phyloP scores from a whole-genome alignment of 2,888 invertebrate species.

The Cremastinae sp. region DNA sequence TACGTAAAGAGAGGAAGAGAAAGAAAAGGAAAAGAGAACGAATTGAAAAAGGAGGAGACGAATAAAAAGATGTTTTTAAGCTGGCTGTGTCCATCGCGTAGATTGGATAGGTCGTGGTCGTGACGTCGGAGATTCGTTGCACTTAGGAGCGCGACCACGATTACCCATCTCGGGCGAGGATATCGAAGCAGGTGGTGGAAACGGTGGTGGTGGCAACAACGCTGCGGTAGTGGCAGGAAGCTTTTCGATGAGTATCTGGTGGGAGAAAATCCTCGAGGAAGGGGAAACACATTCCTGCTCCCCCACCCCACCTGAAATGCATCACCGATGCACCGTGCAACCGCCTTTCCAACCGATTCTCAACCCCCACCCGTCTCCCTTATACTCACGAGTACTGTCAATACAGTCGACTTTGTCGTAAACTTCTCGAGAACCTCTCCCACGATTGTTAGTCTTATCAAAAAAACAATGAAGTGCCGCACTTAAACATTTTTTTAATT shows the following conservation, averaged over 20 bases:
- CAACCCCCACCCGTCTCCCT: slow-evolving; percentile 53
- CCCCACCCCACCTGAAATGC: slow-evolving; percentile 65
- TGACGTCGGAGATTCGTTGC: slow-evolving; percentile 46
- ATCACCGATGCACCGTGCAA: slow-evolving; percentile 55
- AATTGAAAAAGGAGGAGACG: slow-evolving; percentile 30
- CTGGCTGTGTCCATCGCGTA: slow-evolving; percentile 26
- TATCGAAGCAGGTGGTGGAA: slow-evolving; percentile 61
- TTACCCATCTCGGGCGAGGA: slow-evolving; percentile 37
- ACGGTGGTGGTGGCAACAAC: slow-evolving; percentile 24
- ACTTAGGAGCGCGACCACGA: slow-evolving; percentile 36
- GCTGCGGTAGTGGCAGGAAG: slow-evolving; percentile 39
- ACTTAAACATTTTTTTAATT: neutral
- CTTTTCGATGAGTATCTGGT: neutral
- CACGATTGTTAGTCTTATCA: neutral
- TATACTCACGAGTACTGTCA: slow-evolving; percentile 30
- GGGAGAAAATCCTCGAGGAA: slow-evolving; percentile 32
- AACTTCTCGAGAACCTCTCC: slow-evolving; percentile 2
- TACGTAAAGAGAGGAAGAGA: neutral
- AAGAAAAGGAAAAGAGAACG: slow-evolving; percentile 16
- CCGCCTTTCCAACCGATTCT: slow-evolving; percentile 66
- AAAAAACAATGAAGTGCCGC: neutral
- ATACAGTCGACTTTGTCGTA: slow-evolving; percentile 35
- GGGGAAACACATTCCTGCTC: slow-evolving; percentile 39
- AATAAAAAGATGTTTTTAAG: slow-evolving; percentile 12
- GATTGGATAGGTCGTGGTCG: slow-evolving; percentile 53